Evolutionary conservation across 1,140 invertebrate species (phyloP), one percentile per base, ranked within the genome.

Genomic region (Drosophila nigromelanica): DNA sequence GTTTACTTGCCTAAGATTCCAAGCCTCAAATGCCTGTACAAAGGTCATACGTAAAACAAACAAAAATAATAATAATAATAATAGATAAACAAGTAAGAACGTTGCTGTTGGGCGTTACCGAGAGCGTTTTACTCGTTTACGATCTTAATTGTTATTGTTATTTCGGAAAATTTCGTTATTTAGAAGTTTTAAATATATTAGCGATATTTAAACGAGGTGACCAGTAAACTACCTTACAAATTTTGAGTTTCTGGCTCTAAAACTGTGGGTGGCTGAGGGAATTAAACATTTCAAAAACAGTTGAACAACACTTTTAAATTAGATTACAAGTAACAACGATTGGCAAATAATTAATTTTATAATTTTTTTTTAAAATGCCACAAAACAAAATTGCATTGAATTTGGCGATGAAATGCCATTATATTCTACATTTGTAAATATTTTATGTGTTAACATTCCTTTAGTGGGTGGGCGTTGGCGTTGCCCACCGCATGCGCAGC

Each of bases 21-120:
- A 27, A 6, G 27, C 30, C 18, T 27, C 56, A 45, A 39, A 39
- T 40, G 21, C 15, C 35, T 48, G 55, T 45, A 27, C 52, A 78
- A 78, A 78, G 76, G 76, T 78, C 76, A 78, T 2, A 14, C n/a
- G 39, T 11, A 8, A 30, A 7, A 27, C 5, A 47, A 24, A 2
- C 12, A 27, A 12, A 47, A 47, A 47, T 35, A 54, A 42, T 18
- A 18, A 18, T 18, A 18, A 18, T 18, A 18, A 18, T 18, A 2
- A 18, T 18, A n/a, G 18, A 18, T n/a, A 18, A 18, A 18, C 18
- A 18, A 18, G 1, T 18, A 18, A 18, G 18, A 18, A 18, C 18
- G 18, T 18, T 18, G 2, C n/a, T n/a, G n/a, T n/a, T 18, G 1
- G 18, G 18, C 18, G 18, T 18, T 18, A n/a, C n/a, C n/a, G n/a